A percentile compares a stretch with the other conserved stretches of the same genome.
phyloP scores from a whole-genome alignment of 2,888 invertebrate species.

The Prionchulus punctatus region DNA sequence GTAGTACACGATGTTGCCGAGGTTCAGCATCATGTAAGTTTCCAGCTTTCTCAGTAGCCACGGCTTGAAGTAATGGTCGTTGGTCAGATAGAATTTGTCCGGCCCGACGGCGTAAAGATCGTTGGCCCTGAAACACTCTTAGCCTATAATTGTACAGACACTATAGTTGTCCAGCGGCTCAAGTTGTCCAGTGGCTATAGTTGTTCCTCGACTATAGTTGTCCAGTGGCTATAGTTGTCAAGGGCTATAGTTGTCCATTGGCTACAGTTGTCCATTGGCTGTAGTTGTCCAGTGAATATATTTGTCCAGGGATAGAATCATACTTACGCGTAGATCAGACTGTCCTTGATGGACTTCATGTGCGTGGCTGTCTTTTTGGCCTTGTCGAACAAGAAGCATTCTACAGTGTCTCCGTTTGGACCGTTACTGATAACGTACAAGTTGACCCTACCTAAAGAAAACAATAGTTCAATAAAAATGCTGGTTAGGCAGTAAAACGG shows the following conservation, averaged over 20 bases:
- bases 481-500: neutral
- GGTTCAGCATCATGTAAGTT: conserved; percentile 1
- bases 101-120: conserved; percentile 22
- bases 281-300: no score
- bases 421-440: conserved; percentile 20
- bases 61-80: conserved; percentile 18
- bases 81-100: conserved; percentile 23
- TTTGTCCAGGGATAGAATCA: no score
- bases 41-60: conserved; percentile 16
- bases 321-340: conserved; percentile 15
- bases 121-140: no score
- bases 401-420: conserved; percentile 12
- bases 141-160: no score
- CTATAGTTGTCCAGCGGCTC: no score
- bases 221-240: no score
- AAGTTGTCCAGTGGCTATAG: no score
- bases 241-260: no score
- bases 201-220: no score
- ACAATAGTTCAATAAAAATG: neutral
- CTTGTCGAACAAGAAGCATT: conserved; percentile 18
- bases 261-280: no score
- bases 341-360: conserved; percentile 19
- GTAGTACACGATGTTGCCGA: conserved; percentile 21
- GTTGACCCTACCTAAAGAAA: conserved; percentile 15
- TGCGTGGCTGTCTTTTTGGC: conserved; percentile 16